phyloP scores from a whole-genome alignment of 1,140 invertebrate species.

The Lepidotrigona ventralis region DNA sequence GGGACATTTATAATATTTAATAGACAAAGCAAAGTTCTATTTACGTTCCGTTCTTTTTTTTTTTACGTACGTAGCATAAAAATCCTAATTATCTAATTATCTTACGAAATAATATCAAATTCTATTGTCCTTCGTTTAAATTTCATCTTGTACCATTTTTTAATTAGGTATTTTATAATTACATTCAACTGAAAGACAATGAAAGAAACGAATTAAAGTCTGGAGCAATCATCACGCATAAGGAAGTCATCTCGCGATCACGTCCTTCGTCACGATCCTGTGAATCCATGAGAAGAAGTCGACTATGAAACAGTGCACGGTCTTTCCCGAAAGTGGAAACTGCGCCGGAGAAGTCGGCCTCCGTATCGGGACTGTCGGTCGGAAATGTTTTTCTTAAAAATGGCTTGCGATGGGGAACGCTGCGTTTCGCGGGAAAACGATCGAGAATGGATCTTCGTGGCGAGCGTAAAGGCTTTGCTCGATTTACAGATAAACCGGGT shows the following conservation, averaged over 20 bases:
- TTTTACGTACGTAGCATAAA: too few relatives aligned
- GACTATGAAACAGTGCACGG: neutral
- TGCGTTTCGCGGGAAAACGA: constrained; percentile 13
- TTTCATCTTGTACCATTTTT: too few relatives aligned
- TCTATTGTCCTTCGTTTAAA: too few relatives aligned
- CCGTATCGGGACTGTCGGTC: constrained; percentile 18
- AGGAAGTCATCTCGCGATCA: constrained; percentile 5
- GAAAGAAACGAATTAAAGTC: neutral
- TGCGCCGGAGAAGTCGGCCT: constrained; percentile 1
- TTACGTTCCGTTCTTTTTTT: too few relatives aligned
- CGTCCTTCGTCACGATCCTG: constrained; percentile 11
- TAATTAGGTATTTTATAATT: neutral
- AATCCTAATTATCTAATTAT: too few relatives aligned
- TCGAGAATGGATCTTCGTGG: neutral
- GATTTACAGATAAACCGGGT: neutral
- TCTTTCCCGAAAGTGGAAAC: constrained; percentile 32
- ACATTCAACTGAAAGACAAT: neutral
- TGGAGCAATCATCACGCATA: neutral
- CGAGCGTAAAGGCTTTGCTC: neutral
- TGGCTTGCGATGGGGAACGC: neutral
- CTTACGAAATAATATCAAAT: too few relatives aligned
- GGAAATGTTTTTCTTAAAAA: constrained; percentile 33
- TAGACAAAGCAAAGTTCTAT: too few relatives aligned
- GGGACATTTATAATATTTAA: too few relatives aligned
- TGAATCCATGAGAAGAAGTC: constrained; percentile 21